Evolutionary conservation across 2,113 vertebrate genomes (phyloP), one percentile per base, ranked within the genome.

Genomic region (Loxodonta africana): DNA sequence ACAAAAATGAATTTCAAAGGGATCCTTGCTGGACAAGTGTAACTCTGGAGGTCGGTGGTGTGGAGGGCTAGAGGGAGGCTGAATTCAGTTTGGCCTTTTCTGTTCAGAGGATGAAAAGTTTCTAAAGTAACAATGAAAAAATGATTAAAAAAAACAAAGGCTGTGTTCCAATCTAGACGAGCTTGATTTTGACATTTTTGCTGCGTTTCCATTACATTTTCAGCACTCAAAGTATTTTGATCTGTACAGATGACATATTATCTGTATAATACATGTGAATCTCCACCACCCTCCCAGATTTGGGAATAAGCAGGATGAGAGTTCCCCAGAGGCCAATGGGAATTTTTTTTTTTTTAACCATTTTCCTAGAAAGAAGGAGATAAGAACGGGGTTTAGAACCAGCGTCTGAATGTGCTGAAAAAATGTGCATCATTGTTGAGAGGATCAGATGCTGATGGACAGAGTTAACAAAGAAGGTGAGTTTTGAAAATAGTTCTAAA

Each of bases 171-270:
- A 88, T 76, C 86, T 62, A 37, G 30, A 77, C 23, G 82, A 84
- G 67, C 69, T 48, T 88, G 46, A 73, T 67, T 96, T 85, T 53
- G 77, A 92, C 77, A 60, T 81, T 84, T 95, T n/a, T 57, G n/a
- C 18, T 37, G 78, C 41, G 11, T 57, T 77, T 11, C 53, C 30
- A 26, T 51, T 69, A 63, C 21, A 25, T 67, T 94, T 92, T 51
- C 57, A 53, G 46, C 28, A 26, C 28, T 87, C 71, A 90, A 30
- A 53, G 69, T n/a, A 82, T 48, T 51, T 53, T 88, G 76, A 88
- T 76, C 41, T 23, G 26, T 14, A 48, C 18, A 83, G 44, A 67
- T 73, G n/a, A 18, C 48, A 8, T 15, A 15, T 84, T n/a, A 77
- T 71, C 15, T n/a, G 18, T 15, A 12, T 15, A 25, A 7, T 2